Evolutionary conservation across 2,113 vertebrate species (phyloP).

Genomic region (Mionectes macconnelli): DNA sequence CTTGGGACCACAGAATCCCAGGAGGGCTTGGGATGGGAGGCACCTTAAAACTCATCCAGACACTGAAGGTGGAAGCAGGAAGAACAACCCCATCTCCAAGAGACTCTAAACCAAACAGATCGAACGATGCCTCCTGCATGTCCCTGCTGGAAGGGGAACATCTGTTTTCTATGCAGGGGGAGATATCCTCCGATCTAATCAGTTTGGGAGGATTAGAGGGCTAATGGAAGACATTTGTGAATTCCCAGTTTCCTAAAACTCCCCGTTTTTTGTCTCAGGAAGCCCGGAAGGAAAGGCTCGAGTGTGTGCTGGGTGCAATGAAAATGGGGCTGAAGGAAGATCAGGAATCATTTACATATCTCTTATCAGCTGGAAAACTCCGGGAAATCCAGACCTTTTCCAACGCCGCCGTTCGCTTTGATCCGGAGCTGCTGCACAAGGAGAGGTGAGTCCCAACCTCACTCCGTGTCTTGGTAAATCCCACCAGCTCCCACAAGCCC

Average conservation of each 20-base stretch:
- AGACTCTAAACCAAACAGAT: not conserved
- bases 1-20: not conserved
- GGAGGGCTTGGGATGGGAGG: not conserved
- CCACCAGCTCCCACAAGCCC: not conserved
- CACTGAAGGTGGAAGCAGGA: not conserved
- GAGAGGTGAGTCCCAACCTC: not conserved
- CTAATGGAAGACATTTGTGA: not conserved
- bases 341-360: not conserved
- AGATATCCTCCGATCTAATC: not conserved
- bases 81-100: not conserved
- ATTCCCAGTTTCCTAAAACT: not conserved
- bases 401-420: not conserved
- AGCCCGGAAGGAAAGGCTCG: not conserved
- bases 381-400: not conserved
- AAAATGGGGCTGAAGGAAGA: not conserved
- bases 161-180: constrained; percentile 7
- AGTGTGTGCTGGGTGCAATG: not conserved
- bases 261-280: not conserved
- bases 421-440: not conserved
- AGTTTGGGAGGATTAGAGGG: not conserved
- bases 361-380: not conserved
- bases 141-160: not conserved
- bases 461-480: not conserved
- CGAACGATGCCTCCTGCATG: not conserved
- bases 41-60: not conserved